These are phyloP conservation scores for Marasmarcha lunaedactyla DNA, from an alignment of 2,888 invertebrate genomes.

Conservation along the genomic window DNA sequence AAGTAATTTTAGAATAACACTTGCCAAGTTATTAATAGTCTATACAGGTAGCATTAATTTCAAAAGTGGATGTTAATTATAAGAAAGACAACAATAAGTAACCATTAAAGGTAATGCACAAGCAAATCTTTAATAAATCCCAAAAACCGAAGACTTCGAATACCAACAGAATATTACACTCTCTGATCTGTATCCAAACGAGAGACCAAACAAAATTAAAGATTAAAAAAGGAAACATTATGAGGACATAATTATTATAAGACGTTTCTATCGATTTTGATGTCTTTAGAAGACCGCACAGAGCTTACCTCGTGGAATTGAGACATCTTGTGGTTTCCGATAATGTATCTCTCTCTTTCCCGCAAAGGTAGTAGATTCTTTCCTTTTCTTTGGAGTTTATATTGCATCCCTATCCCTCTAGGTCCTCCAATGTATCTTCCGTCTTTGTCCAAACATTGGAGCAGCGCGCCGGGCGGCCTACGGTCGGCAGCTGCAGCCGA, in stretches of 20 bases:
- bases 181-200: too few relatives aligned
- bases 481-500: slow-evolving; percentile 61
- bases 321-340: slow-evolving; percentile 71
- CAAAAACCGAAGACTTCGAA: too few relatives aligned
- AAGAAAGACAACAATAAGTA: too few relatives aligned
- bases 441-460: slow-evolving; percentile 67
- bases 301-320: slow-evolving; percentile 63
- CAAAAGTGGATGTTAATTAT: too few relatives aligned
- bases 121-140: too few relatives aligned
- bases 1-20: too few relatives aligned
- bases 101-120: too few relatives aligned
- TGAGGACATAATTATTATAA: slow-evolving; percentile 17
- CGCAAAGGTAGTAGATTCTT: slow-evolving; percentile 30
- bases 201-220: too few relatives aligned
- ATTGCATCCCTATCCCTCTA: slow-evolving; percentile 47
- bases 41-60: too few relatives aligned
- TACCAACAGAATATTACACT: too few relatives aligned
- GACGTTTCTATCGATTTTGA: slow-evolving; percentile 55
- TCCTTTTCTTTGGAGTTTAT: slow-evolving; percentile 55
- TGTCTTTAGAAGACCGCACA: slow-evolving; percentile 61
- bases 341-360: slow-evolving; percentile 51
- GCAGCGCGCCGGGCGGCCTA: slow-evolving; percentile 27
- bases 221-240: too few relatives aligned
- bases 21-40: too few relatives aligned
- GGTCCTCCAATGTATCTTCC: slow-evolving; percentile 54